Conservation (phyloP, 1,140 invertebrate genomes). For the Aphaenogaster ashmeadi region DNA sequence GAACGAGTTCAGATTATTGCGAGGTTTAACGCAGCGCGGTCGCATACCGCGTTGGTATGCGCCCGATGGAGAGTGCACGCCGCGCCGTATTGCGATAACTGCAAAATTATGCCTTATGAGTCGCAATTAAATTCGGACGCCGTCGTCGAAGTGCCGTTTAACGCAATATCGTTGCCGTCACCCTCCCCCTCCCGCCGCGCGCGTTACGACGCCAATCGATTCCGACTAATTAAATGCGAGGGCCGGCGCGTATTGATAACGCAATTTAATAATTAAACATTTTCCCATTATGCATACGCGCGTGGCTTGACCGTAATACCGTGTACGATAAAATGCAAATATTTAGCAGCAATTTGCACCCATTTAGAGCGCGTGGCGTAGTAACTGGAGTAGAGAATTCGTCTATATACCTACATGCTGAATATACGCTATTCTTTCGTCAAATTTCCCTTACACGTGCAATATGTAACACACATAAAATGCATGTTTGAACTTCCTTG, state of each 20-base stretch:
- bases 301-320: neutral
- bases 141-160: conserved; percentile 21
- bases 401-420: neutral
- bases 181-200: neutral
- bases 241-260: conserved; percentile 8
- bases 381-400: neutral
- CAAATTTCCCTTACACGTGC: neutral
- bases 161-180: conserved; percentile 11
- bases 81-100: conserved; percentile 53
- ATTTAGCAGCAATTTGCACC: conserved; percentile 21
- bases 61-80: neutral
- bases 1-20: conserved; percentile 40
- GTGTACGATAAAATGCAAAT: conserved; percentile 8
- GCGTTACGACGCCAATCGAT: conserved; percentile 34
- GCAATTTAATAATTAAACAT: conserved; percentile 46
- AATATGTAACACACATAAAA: neutral
- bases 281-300: conserved; percentile 2
- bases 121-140: conserved; percentile 41
- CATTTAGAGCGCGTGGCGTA: neutral
- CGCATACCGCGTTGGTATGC: conserved; percentile 39
- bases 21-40: conserved; percentile 11
- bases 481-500: neutral
- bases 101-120: conserved; percentile 55
- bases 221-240: conserved; percentile 44
- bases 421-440: neutral